Base-by-base conservation (phyloP, 2,113 vertebrate genomes). In the Glaucomys volans region DNA sequence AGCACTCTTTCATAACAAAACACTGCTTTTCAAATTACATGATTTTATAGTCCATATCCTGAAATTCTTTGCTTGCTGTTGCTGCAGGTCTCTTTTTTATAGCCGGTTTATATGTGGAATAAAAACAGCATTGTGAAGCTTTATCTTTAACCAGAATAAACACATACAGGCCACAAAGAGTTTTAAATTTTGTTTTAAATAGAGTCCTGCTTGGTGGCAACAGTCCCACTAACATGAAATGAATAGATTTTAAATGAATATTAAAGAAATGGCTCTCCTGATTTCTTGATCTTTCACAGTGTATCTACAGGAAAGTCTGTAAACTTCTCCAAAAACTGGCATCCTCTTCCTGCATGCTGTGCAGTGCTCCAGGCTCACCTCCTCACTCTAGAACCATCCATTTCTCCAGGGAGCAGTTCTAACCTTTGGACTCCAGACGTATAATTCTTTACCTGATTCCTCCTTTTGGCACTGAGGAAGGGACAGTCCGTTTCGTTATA, bases 111-210 rank as follows among this genome's bases (percentile, higher is more conserved):
- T 97, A 97, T 98, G 96, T 97, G 98, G 98, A 98, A 98, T 98
- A 98, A 98, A 98, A 98, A 98, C 97, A 98, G 98, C 96, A 98
- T 98, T 96, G 98, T 98, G 98, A 98, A 98, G 98, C 98, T 98
- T 98, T 97, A 97, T 97, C 97, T 98, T 98, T 97, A 98, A 98
- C 98, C 98, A 98, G 98, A 96, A 98, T 98, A 98, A 96, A 98
- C 97, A 98, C 97, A 97, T 89, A 97, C 90, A 98, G 98, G 98
- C 98, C 97, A 90, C 98, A 98, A 97, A 97, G 84, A 97, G 95
- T 98, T 97, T 98, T n/a, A n/a, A n/a, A n/a, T n/a, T n/a, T n/a
- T n/a, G n/a, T n/a, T n/a, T n/a, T 97, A 97, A 98, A 98, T 91
- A 97, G 95, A 91, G 97, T 98, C 95, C 97, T 98, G 98, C 97